Base-by-base conservation (phyloP, 35 echinoderm and acorn worm genomes). In the Diadema setosum region DNA sequence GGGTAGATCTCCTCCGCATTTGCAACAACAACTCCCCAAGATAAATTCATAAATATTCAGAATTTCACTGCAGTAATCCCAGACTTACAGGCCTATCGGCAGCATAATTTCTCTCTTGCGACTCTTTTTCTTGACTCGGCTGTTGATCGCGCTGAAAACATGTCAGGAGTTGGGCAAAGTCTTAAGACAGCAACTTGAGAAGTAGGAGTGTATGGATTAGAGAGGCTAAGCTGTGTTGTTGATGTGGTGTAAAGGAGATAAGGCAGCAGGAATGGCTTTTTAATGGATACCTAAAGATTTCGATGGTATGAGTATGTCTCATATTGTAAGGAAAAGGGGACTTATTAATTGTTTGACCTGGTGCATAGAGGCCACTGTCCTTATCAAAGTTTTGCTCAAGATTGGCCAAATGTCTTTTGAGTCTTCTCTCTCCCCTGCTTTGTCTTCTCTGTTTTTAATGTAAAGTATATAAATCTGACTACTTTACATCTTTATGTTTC, bases 11-110 rank as follows among this genome's bases (percentile, higher is more conserved):
- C 63, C 17, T 26, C 63, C 30, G 63, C 63, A 67, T 67, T 67
- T 67, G 63, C 63, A 67, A 67, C 63, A 67, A 67, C 63, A 67
- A 67, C 63, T 67, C 63, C 16, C 63, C 9, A 67, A 67, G 63
- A 67, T 67, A 67, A 67, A 67, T 67, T 67, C 63, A 67, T 67
- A 67, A 67, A 67, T 67, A 67, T 67, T 67, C 63, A 67, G 63
- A 32, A n/a, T 33, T 67, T 67, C 63, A 67, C 63, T 33, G 63
- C 63, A 33, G n/a, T 34, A 31, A 67, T 67, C 63, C 17, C 25
- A 31, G 63, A 67, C 26, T 5, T 15, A 34, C 27, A 34, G 12
- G 63, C 63, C n/a, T 67, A 33, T 67, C 17, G 63, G 63, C 63
- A 31, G 37, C n/a, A 34, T 31, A 67, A 31, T 67, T 67, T 67